Conservation (phyloP, 2,113 vertebrate genomes). For the Crotalus tigris region DNA sequence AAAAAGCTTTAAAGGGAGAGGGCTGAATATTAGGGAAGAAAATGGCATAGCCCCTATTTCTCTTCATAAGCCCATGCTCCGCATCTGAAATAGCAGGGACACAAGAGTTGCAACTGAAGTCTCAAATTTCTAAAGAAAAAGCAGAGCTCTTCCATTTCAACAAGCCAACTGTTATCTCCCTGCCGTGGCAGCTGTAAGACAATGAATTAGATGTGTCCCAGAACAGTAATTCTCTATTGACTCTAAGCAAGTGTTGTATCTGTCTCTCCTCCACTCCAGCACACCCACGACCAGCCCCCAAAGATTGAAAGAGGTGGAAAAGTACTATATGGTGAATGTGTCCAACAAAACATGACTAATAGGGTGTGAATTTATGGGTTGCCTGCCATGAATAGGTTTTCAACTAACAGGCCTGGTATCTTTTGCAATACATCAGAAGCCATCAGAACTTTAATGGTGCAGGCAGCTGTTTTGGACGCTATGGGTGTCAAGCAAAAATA, state of each 20-base stretch:
- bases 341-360: not conserved
- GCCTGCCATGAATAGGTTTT: not conserved
- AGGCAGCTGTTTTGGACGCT: not conserved
- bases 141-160: constrained; percentile 24
- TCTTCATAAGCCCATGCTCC: not conserved
- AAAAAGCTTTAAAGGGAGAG: not conserved
- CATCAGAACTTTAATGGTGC: not conserved
- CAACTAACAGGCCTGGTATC: not conserved
- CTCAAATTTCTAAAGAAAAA: constrained; percentile 13
- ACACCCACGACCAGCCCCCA: no score
- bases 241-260: constrained; percentile 19
- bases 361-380: constrained; percentile 9
- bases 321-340: not conserved
- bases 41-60: accelerated
- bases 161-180: not conserved
- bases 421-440: not conserved
- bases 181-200: constrained; percentile 11
- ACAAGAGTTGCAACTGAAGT: not conserved
- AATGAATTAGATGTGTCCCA: not conserved
- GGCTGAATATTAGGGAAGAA: not conserved
- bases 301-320: constrained; percentile 23
- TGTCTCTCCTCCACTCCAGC: not conserved
- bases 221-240: constrained; percentile 35
- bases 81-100: not conserved
- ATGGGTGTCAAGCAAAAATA: not conserved